Conservation (phyloP, 2,888 invertebrate genomes). For the Protula sp. region DNA sequence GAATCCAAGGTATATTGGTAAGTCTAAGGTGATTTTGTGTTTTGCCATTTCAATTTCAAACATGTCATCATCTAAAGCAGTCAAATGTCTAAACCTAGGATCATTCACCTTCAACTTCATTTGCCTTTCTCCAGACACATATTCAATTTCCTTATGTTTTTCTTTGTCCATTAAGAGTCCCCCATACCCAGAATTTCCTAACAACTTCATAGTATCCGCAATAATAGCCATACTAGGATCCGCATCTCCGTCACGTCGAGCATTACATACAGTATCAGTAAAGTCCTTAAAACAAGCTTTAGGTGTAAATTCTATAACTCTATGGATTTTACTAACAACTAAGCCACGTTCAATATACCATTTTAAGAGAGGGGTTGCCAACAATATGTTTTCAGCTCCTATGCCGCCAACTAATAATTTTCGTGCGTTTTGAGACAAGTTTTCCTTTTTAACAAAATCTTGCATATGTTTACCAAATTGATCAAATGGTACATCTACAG, state of each 20-base stretch:
- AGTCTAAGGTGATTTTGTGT: not conserved
- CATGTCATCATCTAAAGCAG: not conserved
- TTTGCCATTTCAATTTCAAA: not conserved
- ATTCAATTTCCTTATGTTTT: not conserved
- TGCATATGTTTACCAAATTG: not conserved
- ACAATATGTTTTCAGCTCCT: slow-evolving; percentile 1
- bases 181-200: slow-evolving; percentile 20
- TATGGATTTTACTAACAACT: not conserved
- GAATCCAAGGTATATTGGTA: not conserved
- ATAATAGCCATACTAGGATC: slow-evolving; percentile 14
- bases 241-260: slow-evolving; percentile 15
- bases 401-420: slow-evolving; percentile 4
- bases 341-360: slow-evolving; percentile 1
- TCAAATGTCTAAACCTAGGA: not conserved
- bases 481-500: not conserved
- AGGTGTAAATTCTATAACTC: not conserved
- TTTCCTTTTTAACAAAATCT: not conserved
- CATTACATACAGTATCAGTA: slow-evolving; percentile 8
- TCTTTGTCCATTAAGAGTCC: slow-evolving; percentile 21
- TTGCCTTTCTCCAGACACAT: not conserved
- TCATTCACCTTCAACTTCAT: not conserved
- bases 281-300: not conserved
- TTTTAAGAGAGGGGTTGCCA: not conserved
- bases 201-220: slow-evolving; percentile 17
- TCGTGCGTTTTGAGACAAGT: not conserved